These are phyloP conservation scores for Tauraco hartlaubi DNA, from an alignment of 2,797 vertebrate species.

Conservation along the genomic window DNA sequence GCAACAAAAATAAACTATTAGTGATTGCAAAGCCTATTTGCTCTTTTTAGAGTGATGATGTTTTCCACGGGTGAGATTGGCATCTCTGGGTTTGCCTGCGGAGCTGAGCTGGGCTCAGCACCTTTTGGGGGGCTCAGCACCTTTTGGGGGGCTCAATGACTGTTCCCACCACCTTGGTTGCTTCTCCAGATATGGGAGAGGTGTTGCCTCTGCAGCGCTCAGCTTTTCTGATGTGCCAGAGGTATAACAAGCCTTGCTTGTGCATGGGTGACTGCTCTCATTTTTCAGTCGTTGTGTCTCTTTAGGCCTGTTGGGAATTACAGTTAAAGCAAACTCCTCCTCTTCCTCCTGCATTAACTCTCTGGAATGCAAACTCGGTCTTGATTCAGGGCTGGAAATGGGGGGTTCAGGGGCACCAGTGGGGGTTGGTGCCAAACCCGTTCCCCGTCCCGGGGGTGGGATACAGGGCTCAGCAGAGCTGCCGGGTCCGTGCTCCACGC, in stretches of 20 bases:
- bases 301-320: neutral
- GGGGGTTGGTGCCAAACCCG: neutral
- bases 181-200: neutral
- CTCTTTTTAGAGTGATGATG: rapidly evolving
- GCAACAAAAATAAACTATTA: rapidly evolving
- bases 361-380: neutral
- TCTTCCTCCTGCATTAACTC: neutral
- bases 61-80: neutral
- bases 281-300: rapidly evolving
- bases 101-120: neutral
- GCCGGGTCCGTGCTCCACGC: rapidly evolving
- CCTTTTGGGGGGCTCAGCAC: no score
- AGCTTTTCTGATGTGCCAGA: no score
- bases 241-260: no score
- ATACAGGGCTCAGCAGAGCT: rapidly evolving
- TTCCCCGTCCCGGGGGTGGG: no score
- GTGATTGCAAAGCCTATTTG: rapidly evolving
- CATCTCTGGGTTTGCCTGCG: neutral
- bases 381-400: neutral
- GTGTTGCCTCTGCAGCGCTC: neutral
- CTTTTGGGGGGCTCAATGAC: neutral
- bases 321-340: rapidly evolving
- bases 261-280: no score
- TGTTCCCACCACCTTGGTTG: neutral
- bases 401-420: no score